Evolutionary conservation across 2,113 vertebrate species (phyloP).

Genomic region (Cercopithecus mona): DNA sequence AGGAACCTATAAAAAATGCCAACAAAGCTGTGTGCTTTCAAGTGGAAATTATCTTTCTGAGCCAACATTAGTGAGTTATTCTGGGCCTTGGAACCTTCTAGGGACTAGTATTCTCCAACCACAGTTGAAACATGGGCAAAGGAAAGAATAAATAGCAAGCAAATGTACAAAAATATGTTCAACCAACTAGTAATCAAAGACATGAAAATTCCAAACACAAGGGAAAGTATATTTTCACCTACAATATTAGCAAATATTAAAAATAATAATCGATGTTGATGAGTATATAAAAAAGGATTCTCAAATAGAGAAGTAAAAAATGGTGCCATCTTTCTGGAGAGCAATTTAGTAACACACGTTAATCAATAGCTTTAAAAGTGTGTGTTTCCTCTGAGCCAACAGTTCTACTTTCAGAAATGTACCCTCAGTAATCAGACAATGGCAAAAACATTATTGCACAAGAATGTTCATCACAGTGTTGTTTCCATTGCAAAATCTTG

Average conservation of each 20-base stretch:
- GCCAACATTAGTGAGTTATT: not conserved
- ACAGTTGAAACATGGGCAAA: not conserved
- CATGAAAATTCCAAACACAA: not conserved
- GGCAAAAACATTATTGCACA: not conserved
- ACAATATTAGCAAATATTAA: not conserved
- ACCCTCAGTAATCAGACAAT: slow-evolving; percentile 13
- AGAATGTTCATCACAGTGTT: not conserved
- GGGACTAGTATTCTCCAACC: not conserved
- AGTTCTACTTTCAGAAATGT: not conserved
- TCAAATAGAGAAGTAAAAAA: slow-evolving; percentile 36
- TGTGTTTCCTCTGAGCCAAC: not conserved
- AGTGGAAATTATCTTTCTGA: not conserved
- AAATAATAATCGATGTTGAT: not conserved
- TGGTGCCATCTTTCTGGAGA: not conserved
- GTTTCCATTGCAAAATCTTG: slow-evolving; percentile 6
- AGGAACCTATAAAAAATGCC: not conserved
- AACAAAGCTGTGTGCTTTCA: slow-evolving; percentile 13
- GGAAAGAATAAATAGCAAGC: not conserved
- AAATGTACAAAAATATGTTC: not conserved
- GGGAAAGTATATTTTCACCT: not conserved
- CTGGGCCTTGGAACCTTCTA: not conserved
- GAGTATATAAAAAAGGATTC: not conserved
- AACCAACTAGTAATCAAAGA: slow-evolving; percentile 23
- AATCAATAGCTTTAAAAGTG: slow-evolving; percentile 8
- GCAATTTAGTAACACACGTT: not conserved